These are phyloP conservation scores for Pelmatolapia mariae DNA, from an alignment of 2,113 vertebrate genomes.

Conservation along the genomic window DNA sequence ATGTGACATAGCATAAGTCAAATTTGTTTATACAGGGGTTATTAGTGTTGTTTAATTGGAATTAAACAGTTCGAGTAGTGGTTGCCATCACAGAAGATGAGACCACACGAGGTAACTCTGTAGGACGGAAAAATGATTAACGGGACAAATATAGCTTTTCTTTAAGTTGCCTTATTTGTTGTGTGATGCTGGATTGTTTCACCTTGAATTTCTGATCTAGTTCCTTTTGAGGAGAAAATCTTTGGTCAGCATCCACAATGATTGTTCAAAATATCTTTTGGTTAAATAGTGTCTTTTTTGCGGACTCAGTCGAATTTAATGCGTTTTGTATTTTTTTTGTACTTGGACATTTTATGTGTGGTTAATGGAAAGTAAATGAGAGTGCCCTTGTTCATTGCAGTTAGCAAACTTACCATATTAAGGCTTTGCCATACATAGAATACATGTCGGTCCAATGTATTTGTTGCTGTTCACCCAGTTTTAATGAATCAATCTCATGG, in stretches of 20 bases:
- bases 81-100: background rate
- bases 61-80: background rate
- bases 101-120: background rate
- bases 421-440: background rate
- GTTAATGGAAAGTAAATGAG: background rate
- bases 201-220: background rate
- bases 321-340: background rate
- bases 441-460: background rate
- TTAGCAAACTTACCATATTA: background rate
- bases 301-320: fast-evolving
- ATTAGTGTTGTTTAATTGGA: background rate
- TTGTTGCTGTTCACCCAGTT: background rate
- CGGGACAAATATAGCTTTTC: background rate
- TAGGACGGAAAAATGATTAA: background rate
- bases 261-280: background rate
- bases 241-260: background rate
- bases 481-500: background rate
- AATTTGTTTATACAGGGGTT: background rate
- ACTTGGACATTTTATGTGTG: background rate
- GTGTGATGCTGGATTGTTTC: background rate
- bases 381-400: background rate
- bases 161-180: background rate
- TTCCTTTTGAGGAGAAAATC: background rate
- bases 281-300: background rate
- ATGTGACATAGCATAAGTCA: background rate